Evolutionary conservation across 2,888 invertebrate genomes (phyloP).

Genomic region (Dorcus hopei): DNA sequence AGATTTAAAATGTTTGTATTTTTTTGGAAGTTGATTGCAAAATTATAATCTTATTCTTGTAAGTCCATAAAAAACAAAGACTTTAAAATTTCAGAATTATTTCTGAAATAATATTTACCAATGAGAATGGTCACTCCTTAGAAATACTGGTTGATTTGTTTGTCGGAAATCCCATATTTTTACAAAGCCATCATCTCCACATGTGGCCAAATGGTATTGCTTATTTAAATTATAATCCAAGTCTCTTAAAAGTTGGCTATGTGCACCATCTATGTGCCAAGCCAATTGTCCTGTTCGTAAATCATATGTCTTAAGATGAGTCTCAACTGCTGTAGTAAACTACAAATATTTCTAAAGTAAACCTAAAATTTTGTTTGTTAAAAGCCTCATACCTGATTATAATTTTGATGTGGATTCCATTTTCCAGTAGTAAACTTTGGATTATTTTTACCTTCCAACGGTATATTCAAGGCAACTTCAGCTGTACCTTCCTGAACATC

Average conservation of each 20-base stretch:
- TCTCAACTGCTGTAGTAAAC: slow-evolving; percentile 84
- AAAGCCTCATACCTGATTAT: slow-evolving; percentile 58
- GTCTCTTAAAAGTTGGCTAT: slow-evolving; percentile 84
- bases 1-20: background rate
- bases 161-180: slow-evolving; percentile 96
- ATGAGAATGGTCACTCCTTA: slow-evolving; percentile 81
- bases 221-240: slow-evolving; percentile 98
- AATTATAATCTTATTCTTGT: too few species aligned
- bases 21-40: too few species aligned
- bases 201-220: slow-evolving; percentile 89
- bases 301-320: slow-evolving; percentile 84
- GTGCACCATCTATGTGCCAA: slow-evolving; percentile 80
- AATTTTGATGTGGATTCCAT: slow-evolving; percentile 95
- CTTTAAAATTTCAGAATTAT: too few species aligned
- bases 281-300: slow-evolving; percentile 71
- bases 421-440: slow-evolving; percentile 80
- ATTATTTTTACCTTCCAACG: slow-evolving; percentile 65
- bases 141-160: slow-evolving; percentile 72
- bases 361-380: too few species aligned
- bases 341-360: slow-evolving; percentile 38
- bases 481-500: slow-evolving; percentile 62
- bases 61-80: too few species aligned
- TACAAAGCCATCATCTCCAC: slow-evolving; percentile 92
- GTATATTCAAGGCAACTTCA: slow-evolving; percentile 37
- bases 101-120: slow-evolving; percentile 55